These are phyloP conservation scores for Proterorhinus semilunaris DNA, from an alignment of 2,113 vertebrate genomes.

Conservation along the genomic window DNA sequence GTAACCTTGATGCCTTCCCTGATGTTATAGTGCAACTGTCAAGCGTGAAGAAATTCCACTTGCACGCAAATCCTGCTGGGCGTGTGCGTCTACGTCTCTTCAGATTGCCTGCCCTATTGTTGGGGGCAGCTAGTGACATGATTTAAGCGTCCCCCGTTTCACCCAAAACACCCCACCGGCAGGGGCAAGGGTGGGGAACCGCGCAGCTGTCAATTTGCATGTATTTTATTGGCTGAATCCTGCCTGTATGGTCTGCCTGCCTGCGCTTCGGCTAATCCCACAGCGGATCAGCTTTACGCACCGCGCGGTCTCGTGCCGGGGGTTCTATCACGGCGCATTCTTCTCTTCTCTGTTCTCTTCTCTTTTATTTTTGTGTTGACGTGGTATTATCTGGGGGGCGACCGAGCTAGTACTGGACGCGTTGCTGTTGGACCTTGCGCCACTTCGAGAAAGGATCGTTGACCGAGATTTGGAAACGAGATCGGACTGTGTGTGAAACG, in stretches of 20 bases:
- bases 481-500: conserved; percentile 29
- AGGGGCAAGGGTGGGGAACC: conserved; percentile 46
- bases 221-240: conserved; percentile 62
- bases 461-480: conserved; percentile 50
- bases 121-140: conserved; percentile 38
- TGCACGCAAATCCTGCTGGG: conserved; percentile 51
- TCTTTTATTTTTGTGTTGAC: conserved; percentile 29
- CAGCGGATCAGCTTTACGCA: conserved; percentile 59
- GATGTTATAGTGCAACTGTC: conserved; percentile 35
- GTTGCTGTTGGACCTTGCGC: conserved; percentile 18
- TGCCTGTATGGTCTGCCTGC: conserved; percentile 41
- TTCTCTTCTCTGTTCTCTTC: not conserved
- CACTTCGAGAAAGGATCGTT: conserved; percentile 25
- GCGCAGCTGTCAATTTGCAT: conserved; percentile 75
- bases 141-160: conserved; percentile 28
- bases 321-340: conserved; percentile 21
- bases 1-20: not conserved
- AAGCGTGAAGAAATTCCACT: conserved; percentile 34
- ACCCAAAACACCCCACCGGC: conserved; percentile 32
- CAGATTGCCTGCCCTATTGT: conserved; percentile 19
- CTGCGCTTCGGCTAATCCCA: conserved; percentile 66
- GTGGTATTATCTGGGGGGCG: conserved; percentile 10
- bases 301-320: conserved; percentile 29
- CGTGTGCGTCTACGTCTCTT: conserved; percentile 40
- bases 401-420: conserved; percentile 2